These are phyloP conservation scores for Planiliza haematocheilus DNA, from an alignment of 2,113 vertebrate genomes.

Conservation along the genomic window DNA sequence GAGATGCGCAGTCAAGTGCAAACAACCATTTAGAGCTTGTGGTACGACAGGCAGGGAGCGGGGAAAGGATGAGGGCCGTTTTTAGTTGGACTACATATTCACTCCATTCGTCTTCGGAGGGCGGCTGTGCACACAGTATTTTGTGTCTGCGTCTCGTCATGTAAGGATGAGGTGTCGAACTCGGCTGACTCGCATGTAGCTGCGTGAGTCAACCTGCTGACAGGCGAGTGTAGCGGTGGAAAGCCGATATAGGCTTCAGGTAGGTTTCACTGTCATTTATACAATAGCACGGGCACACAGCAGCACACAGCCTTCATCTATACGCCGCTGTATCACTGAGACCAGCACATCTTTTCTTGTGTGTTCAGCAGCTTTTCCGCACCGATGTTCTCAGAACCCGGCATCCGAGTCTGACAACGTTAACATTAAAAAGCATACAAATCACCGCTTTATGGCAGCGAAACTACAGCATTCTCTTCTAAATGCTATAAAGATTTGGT, in stretches of 20 bases:
- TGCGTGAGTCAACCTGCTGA: slow-evolving; percentile 65
- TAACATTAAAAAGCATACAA: slow-evolving; percentile 20
- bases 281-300: slow-evolving; percentile 27
- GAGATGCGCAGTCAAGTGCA: slow-evolving; percentile 54
- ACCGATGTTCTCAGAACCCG: slow-evolving; percentile 11
- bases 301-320: not conserved
- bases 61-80: slow-evolving; percentile 32
- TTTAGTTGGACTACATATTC: slow-evolving; percentile 61
- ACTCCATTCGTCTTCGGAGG: slow-evolving; percentile 42
- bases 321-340: not conserved
- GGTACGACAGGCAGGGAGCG: slow-evolving; percentile 7
- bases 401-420: slow-evolving; percentile 34
- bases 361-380: slow-evolving; percentile 37
- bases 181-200: slow-evolving; percentile 60
- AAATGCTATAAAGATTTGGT: slow-evolving; percentile 28
- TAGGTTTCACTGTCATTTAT: slow-evolving; percentile 48
- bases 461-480: slow-evolving; percentile 26
- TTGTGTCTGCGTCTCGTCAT: slow-evolving; percentile 16
- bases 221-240: slow-evolving; percentile 48
- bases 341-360: not conserved
- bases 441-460: not conserved
- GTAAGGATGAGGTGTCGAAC: slow-evolving; percentile 41
- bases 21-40: slow-evolving; percentile 25
- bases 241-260: slow-evolving; percentile 42
- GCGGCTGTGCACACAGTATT: not conserved